A percentile compares a stretch with the other conserved stretches of the same genome.
Evolutionary conservation across 2,888 invertebrate genomes (phyloP).

Genomic region (Timema podura): DNA sequence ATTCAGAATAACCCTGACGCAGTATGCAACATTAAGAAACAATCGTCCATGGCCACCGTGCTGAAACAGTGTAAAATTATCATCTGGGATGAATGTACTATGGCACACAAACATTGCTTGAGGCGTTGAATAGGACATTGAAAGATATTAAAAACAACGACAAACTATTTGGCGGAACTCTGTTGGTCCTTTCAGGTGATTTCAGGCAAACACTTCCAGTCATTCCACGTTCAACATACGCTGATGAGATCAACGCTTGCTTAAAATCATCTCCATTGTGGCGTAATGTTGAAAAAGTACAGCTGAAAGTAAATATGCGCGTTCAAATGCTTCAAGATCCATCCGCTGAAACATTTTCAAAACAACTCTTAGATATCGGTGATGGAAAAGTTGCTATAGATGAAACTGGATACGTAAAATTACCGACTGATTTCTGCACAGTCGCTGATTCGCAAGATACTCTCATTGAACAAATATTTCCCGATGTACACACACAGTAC

Average conservation of each 20-base stretch:
- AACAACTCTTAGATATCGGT: conserved; percentile 19
- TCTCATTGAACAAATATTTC: conserved; percentile 22
- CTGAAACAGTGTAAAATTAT: conserved; percentile 6
- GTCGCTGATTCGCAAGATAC: conserved; percentile 15
- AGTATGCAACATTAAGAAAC: conserved; percentile 2
- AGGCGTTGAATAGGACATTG: conserved; percentile 1
- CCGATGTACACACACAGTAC: conserved; percentile 4
- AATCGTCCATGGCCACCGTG: conserved; percentile 9
- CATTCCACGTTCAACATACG: conserved; percentile 13
- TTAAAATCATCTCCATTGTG: conserved; percentile 11
- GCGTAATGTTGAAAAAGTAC: not conserved
- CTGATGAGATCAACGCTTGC: conserved; percentile 13
- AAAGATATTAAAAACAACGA: not conserved
- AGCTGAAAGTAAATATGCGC: not conserved
- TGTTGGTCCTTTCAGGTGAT: conserved; percentile 13
- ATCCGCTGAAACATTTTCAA: conserved; percentile 7
- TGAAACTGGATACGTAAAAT: conserved; percentile 16
- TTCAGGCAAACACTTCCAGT: conserved; percentile 22
- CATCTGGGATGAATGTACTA: conserved; percentile 14
- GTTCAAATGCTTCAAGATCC: conserved; percentile 16
- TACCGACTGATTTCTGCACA: conserved; percentile 17
- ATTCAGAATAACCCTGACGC: conserved; percentile 7
- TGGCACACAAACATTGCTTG: conserved; percentile 14
- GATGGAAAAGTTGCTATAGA: conserved; percentile 18
- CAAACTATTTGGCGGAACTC: conserved; percentile 15